These are phyloP conservation scores for Hirudo medicinalis DNA, from an alignment of 1,140 invertebrate genomes.

Conservation along the genomic window DNA sequence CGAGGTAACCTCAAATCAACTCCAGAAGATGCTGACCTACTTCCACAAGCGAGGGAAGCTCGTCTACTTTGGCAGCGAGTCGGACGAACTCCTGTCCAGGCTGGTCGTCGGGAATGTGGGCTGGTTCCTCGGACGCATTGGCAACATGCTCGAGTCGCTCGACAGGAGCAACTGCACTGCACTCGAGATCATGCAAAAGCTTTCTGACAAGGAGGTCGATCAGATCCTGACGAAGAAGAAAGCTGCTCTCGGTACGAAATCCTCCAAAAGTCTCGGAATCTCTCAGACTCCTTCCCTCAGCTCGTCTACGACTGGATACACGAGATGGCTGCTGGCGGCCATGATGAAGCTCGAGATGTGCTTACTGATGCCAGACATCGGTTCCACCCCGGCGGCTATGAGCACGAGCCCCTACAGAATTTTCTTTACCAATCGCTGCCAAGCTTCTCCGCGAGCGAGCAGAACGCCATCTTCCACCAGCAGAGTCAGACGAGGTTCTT, in stretches of 20 bases:
- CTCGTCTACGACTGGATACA: background rate
- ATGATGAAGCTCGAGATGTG: constrained; percentile 20
- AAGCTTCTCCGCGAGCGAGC: constrained; percentile 1
- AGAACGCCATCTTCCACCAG: background rate
- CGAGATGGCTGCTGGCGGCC: constrained; percentile 21
- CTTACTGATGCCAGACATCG: constrained; percentile 1
- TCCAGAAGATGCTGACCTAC: constrained; percentile 22
- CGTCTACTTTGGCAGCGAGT: constrained; percentile 17
- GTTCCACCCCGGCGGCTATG: background rate
- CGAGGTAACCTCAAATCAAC: constrained; percentile 18
- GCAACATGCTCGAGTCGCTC: constrained; percentile 17
- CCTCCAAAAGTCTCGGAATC: background rate
- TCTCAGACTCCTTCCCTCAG: background rate
- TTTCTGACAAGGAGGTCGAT: constrained; percentile 20
- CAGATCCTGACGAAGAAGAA: background rate
- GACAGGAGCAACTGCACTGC: constrained; percentile 8
- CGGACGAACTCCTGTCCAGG: constrained; percentile 18
- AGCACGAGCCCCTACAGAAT: background rate
- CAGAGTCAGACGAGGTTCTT: constrained; percentile 7
- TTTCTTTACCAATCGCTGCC: background rate
- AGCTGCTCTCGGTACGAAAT: background rate
- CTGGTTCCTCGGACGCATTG: constrained; percentile 21
- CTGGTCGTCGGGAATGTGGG: constrained; percentile 21
- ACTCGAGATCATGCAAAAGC: constrained; percentile 10
- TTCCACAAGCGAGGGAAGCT: constrained; percentile 22